Percentiles rank a stretch among this genome's conserved stretches.
Conservation (phyloP, 2,888 invertebrate species). For the Apamea crenata region DNA sequence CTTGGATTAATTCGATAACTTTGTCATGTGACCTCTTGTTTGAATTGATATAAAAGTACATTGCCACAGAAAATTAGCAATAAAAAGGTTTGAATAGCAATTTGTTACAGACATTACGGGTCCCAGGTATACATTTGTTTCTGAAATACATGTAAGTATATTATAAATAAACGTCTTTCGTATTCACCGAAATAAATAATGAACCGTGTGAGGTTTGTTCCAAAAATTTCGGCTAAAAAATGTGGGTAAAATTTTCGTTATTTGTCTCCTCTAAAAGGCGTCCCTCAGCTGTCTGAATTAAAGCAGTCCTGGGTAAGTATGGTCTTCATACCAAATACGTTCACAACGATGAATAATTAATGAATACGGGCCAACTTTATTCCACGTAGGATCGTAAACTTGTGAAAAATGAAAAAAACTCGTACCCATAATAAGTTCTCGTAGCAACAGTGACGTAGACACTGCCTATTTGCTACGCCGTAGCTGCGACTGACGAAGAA, state of each 20-base stretch:
- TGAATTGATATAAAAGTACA: constrained; percentile 5
- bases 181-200: constrained; percentile 33
- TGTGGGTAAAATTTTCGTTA: constrained; percentile 40
- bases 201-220: constrained; percentile 16
- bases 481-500: constrained; percentile 36
- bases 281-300: constrained; percentile 51
- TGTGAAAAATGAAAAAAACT: constrained; percentile 33
- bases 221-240: constrained; percentile 28
- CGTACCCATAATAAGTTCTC: constrained; percentile 18
- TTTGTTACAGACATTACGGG: constrained; percentile 17
- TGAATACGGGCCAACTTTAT: constrained; percentile 33
- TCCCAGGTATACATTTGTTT: constrained; percentile 1
- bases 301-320: constrained; percentile 51
- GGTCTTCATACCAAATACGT: constrained; percentile 56
- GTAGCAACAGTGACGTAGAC: constrained; percentile 38
- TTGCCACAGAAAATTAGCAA: constrained; percentile 10
- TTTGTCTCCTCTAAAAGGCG: constrained; percentile 52
- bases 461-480: constrained; percentile 44
- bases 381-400: constrained; percentile 25
- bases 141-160: constrained; percentile 21
- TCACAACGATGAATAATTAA: constrained; percentile 54
- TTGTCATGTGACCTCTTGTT: constrained; percentile 30
- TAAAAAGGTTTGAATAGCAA: neutral
- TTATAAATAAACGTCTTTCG: constrained; percentile 26
- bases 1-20: constrained; percentile 10